Evolutionary conservation across 2,113 vertebrate genomes (phyloP).

Genomic region (Tragelaphus buxtoni): DNA sequence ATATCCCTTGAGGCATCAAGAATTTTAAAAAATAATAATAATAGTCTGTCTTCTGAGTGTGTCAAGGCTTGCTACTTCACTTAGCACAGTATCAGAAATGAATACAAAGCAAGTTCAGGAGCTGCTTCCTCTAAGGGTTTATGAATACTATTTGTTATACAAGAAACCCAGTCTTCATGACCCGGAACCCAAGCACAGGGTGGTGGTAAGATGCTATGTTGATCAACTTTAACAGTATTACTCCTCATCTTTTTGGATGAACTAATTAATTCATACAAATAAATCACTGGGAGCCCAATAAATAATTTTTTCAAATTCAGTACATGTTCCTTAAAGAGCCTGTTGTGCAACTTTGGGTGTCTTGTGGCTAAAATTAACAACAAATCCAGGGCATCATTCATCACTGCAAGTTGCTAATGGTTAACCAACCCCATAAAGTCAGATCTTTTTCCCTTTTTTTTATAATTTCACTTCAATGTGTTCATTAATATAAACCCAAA

Average conservation of each 20-base stretch:
- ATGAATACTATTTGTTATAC: neutral
- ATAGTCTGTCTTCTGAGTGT: neutral
- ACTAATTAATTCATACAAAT: conserved; percentile 24
- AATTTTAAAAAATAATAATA: neutral
- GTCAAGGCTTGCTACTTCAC: neutral
- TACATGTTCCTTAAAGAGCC: conserved; percentile 16
- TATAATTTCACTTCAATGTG: neutral
- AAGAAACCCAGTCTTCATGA: neutral
- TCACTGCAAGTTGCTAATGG: neutral
- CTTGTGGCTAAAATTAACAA: conserved; percentile 49
- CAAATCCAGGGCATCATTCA: conserved; percentile 30
- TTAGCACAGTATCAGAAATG: neutral
- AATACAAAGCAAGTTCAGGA: neutral
- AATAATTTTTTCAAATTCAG: conserved; percentile 34
- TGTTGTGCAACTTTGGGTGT: neutral
- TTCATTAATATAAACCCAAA: conserved; percentile 45
- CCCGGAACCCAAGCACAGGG: neutral
- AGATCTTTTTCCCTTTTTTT: neutral
- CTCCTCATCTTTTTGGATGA: neutral
- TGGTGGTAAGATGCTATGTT: neutral
- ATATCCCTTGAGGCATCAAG: neutral
- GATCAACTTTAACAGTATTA: neutral
- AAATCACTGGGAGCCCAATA: neutral
- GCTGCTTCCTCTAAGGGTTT: neutral
- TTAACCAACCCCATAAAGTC: neutral